Base-by-base conservation (phyloP, 2,888 invertebrate genomes). In the Linnaemya vulpina region DNA sequence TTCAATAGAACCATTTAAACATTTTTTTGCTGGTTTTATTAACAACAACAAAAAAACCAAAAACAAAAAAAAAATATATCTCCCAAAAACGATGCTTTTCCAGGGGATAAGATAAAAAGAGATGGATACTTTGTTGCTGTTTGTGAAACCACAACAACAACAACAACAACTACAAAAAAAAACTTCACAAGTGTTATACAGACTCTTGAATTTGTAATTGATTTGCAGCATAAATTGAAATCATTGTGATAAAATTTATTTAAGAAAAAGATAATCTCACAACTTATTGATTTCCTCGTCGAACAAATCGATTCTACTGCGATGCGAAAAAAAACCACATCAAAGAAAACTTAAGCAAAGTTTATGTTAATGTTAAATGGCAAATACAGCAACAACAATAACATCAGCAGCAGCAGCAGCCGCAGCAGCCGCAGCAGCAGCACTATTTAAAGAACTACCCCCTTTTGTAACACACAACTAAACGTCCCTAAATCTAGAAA, bases 31-130 rank as follows among this genome's bases (percentile, higher is more conserved):
- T n/a, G n/a, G n/a, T 43, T 22, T 38, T 20, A 55, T 9, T 0
- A 13, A 49, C n/a, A 10, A 49, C 4, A 49, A 17, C 2, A 67
- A 46, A 60, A 77, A 74, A 76, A 51, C 43, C 49, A 70, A 22
- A n/a, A n/a, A n/a, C n/a, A n/a, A n/a, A n/a, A n/a, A n/a, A n/a
- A n/a, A n/a, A n/a, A n/a, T n/a, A n/a, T n/a, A n/a, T n/a, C n/a
- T n/a, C 53, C 60, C 53, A 75, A 84, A 86, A 86, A 60, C 78
- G 86, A 86, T 87, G 87, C 86, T 88, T 87, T 55, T 58, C 13
- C 20, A 25, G 49, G 20, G 20, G 49, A 62, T 55, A 46, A 70
- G 82, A 62, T 74, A 77, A 84, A 87, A 87, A 85, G 84, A 86
- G 87, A 86, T 87, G 86, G 73, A 83, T 84, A 85, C 38, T 71